These are phyloP conservation scores for Lagopus leucura DNA, from an alignment of 2,113 vertebrate genomes.

Conservation along the genomic window DNA sequence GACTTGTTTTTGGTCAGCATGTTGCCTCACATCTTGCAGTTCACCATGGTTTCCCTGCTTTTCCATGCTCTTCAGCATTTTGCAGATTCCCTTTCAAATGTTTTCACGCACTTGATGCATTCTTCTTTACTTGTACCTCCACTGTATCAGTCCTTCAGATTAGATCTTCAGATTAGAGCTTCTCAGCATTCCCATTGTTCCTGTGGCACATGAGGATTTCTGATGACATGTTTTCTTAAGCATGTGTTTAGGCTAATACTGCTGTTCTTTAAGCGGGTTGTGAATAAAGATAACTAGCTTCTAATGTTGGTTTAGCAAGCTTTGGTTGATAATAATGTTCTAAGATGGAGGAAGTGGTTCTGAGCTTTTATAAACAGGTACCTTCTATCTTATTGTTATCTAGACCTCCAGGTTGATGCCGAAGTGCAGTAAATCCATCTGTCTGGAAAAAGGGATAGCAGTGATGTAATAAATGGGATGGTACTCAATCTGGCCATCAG, in stretches of 20 bases:
- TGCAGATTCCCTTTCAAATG: accelerated
- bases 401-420: background rate
- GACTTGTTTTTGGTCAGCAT: background rate
- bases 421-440: background rate
- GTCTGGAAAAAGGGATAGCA: background rate
- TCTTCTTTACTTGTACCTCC: background rate
- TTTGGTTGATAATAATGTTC: background rate
- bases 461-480: background rate
- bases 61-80: background rate
- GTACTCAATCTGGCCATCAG: background rate
- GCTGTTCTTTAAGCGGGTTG: background rate
- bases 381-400: background rate
- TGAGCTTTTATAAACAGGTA: background rate
- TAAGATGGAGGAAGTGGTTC: background rate
- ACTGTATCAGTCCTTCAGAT: background rate
- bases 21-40: background rate
- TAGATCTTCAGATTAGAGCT: background rate
- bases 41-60: background rate
- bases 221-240: accelerated
- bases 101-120: background rate
- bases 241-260: background rate
- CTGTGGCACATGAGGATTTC: background rate
- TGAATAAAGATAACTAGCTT: background rate
- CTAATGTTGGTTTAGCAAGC: background rate
- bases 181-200: background rate